A percentile compares a stretch with the other conserved stretches of the same genome.
Evolutionary conservation across 2,113 vertebrate genomes (phyloP).

Genomic region (Tetraodon nigroviridis): DNA sequence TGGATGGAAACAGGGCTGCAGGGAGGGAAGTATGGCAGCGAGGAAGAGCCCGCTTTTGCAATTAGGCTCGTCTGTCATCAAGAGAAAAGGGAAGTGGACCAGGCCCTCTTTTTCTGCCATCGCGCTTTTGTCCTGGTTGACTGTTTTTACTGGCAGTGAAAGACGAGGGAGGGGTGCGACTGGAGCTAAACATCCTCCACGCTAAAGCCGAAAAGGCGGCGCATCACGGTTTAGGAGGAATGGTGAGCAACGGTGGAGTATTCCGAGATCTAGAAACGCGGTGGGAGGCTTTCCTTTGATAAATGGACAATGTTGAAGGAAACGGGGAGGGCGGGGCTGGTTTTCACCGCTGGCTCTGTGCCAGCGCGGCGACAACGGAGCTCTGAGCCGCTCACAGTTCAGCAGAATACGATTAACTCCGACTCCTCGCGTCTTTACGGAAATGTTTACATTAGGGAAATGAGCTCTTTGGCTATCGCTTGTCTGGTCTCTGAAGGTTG

Average conservation of each 20-base stretch:
- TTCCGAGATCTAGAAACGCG: slow-evolving; percentile 8
- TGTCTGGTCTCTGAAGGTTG: slow-evolving; percentile 42
- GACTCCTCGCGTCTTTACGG: slow-evolving; percentile 22
- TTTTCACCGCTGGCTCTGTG: slow-evolving; percentile 36
- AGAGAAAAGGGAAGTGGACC: slow-evolving; percentile 45
- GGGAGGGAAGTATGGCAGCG: slow-evolving; percentile 16
- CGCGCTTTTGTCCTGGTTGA: slow-evolving; percentile 17
- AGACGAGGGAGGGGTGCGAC: slow-evolving; percentile 3
- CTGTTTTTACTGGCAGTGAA: slow-evolving; percentile 49
- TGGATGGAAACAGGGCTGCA: slow-evolving; percentile 7
- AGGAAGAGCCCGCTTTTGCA: slow-evolving; percentile 30
- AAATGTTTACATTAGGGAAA: slow-evolving; percentile 63
- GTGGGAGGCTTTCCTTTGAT: slow-evolving; percentile 26
- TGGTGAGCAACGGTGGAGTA: neutral
- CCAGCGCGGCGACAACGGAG: slow-evolving; percentile 47
- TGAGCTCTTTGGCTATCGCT: slow-evolving; percentile 49
- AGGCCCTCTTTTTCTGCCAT: slow-evolving; percentile 21
- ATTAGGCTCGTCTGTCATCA: slow-evolving; percentile 36
- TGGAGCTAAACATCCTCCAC: slow-evolving; percentile 1
- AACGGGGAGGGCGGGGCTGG: slow-evolving; percentile 10
- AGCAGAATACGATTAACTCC: slow-evolving; percentile 53
- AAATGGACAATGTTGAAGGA: slow-evolving; percentile 26
- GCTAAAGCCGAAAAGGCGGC: slow-evolving; percentile 14
- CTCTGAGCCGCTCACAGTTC: slow-evolving; percentile 48
- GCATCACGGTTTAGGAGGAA: neutral